phyloP scores from a whole-genome alignment of 2,797 vertebrate species.

The Melopsittacus undulatus region DNA sequence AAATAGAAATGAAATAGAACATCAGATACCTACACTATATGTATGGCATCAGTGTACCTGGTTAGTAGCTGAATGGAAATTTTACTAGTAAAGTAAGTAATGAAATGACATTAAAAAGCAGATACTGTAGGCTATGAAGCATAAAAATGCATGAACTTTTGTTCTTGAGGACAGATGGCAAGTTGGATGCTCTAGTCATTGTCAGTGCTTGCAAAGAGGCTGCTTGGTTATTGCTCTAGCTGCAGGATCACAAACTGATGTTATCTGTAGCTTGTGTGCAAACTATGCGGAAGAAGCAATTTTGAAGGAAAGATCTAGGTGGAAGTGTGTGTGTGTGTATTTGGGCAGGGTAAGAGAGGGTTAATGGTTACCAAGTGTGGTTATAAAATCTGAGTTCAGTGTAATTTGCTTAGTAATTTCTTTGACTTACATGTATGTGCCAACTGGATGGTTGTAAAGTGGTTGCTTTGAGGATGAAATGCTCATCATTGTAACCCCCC shows the following conservation, averaged over 20 bases:
- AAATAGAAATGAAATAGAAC: background rate
- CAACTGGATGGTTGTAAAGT: slow-evolving; percentile 29
- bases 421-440: slow-evolving; percentile 1
- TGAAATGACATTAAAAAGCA: background rate
- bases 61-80: background rate
- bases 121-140: background rate
- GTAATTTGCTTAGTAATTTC: slow-evolving; percentile 40
- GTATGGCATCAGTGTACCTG: background rate
- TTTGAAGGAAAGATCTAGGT: background rate
- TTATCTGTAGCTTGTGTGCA: background rate
- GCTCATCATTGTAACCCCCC: background rate
- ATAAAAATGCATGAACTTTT: background rate
- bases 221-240: background rate
- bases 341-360: background rate
- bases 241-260: background rate
- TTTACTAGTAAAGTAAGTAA: background rate
- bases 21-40: background rate
- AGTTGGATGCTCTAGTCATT: background rate
- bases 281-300: background rate
- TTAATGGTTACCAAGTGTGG: background rate
- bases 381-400: slow-evolving; percentile 14
- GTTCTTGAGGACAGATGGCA: background rate
- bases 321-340: background rate
- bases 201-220: background rate
- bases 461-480: slow-evolving; percentile 42